These are phyloP conservation scores for Chaenodraco wilsoni DNA, from an alignment of 2,797 vertebrate genomes.

Conservation along the genomic window DNA sequence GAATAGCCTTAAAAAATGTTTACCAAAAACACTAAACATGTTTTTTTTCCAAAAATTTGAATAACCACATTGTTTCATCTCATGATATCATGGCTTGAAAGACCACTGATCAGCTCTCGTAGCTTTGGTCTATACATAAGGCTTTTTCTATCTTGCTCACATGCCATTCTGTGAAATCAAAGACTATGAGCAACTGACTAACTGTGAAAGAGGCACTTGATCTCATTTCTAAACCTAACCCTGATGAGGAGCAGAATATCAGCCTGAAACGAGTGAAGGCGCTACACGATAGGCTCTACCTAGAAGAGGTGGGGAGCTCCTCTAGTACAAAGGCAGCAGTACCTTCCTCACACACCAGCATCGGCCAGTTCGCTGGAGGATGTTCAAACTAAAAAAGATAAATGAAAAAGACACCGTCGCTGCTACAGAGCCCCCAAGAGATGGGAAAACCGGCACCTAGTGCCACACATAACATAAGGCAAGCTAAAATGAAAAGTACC, in stretches of 20 bases:
- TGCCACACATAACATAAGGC: constrained; percentile 32
- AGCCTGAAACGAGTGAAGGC: constrained; percentile 48
- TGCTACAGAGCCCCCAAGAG: constrained; percentile 43
- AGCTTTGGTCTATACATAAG: constrained; percentile 51
- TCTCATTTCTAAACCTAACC: constrained; percentile 59
- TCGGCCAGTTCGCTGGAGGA: constrained; percentile 46
- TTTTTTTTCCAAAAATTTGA: background rate
- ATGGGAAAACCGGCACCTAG: constrained; percentile 42
- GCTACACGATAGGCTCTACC: constrained; percentile 37
- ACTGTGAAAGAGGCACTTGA: constrained; percentile 61
- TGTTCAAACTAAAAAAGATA: constrained; percentile 28
- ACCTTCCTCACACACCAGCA: constrained; percentile 27
- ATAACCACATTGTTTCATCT: constrained; percentile 27
- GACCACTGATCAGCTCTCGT: constrained; percentile 39
- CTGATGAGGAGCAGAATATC: constrained; percentile 57
- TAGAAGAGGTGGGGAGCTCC: constrained; percentile 30
- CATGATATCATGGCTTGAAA: constrained; percentile 39
- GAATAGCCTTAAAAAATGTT: constrained; percentile 5
- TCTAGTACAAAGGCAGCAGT: constrained; percentile 46
- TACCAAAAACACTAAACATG: constrained; percentile 14
- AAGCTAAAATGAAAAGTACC: constrained; percentile 64
- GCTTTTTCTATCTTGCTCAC: constrained; percentile 40
- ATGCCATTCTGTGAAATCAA: constrained; percentile 56
- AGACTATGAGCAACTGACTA: constrained; percentile 52
- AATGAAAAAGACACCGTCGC: constrained; percentile 28